phyloP scores from a whole-genome alignment of 2,888 invertebrate genomes.

The Leptura quadrifasciata region DNA sequence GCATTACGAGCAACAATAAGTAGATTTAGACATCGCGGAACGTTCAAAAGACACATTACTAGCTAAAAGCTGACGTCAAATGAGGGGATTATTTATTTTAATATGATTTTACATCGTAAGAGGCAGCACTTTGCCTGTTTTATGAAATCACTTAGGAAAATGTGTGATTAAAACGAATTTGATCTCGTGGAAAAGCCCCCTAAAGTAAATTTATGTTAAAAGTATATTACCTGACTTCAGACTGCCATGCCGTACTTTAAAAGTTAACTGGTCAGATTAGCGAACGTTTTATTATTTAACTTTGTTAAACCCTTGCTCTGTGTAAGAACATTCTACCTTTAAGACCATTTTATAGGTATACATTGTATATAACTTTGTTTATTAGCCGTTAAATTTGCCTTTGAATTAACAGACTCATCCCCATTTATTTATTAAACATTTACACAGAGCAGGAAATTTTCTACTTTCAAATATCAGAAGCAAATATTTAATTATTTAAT shows the following conservation, averaged over 20 bases:
- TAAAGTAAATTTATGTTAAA: conserved; percentile 68
- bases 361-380: conserved; percentile 40
- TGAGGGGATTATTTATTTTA: conserved; percentile 69
- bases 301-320: conserved; percentile 54
- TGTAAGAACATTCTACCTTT: conserved; percentile 36
- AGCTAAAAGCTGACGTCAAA: conserved; percentile 67
- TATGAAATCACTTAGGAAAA: conserved; percentile 69
- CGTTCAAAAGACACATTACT: conserved; percentile 60
- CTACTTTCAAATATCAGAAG: neutral
- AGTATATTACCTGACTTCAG: conserved; percentile 65
- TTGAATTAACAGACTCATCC: conserved; percentile 29
- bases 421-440: conserved; percentile 16
- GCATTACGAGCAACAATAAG: conserved; percentile 51
- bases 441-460: conserved; percentile 5
- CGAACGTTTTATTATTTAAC: conserved; percentile 62
- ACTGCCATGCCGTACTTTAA: conserved; percentile 64
- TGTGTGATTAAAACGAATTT: conserved; percentile 72
- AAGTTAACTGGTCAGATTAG: conserved; percentile 68
- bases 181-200: conserved; percentile 70
- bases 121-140: conserved; percentile 67
- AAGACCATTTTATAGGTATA: conserved; percentile 38
- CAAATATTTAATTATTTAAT: neutral
- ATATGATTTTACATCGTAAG: conserved; percentile 68
- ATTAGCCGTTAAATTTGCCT: conserved; percentile 33
- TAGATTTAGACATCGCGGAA: conserved; percentile 57